Evolutionary conservation across 2,888 invertebrate species (phyloP).

Genomic region (Tachystola acroxantha): DNA sequence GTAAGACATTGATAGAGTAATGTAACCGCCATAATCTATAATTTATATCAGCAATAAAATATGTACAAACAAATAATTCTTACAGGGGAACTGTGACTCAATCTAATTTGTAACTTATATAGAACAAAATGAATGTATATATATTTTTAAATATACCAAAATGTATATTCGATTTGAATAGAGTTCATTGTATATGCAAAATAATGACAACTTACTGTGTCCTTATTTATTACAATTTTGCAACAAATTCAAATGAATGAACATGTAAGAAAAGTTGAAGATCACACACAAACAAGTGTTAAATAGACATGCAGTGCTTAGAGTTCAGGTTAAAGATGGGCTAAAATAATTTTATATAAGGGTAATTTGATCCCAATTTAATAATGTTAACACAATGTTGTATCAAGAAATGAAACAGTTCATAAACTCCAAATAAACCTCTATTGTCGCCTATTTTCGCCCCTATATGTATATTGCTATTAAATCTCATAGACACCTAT

Average conservation of each 20-base stretch:
- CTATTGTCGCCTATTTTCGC: conserved; percentile 9
- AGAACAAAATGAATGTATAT: too few species aligned
- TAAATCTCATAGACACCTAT: conserved; percentile 19
- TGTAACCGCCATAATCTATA: conserved; percentile 68
- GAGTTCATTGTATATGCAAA: too few species aligned
- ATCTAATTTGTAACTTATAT: conserved; percentile 10
- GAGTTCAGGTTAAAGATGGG: conserved; percentile 5
- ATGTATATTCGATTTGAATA: too few species aligned
- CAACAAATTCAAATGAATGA: background rate
- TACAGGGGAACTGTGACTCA: conserved; percentile 70
- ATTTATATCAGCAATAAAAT: conserved; percentile 13
- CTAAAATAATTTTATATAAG: background rate
- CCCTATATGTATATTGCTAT: conserved; percentile 13
- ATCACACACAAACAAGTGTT: conserved; percentile 50
- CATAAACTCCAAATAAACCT: background rate
- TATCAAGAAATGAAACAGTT: too few species aligned
- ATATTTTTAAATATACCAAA: too few species aligned
- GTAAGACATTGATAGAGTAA: conserved; percentile 60
- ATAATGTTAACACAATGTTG: conserved; percentile 7
- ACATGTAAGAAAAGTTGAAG: conserved; percentile 28
- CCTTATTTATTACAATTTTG: conserved; percentile 5
- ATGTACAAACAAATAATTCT: conserved; percentile 33
- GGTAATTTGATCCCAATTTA: conserved; percentile 9
- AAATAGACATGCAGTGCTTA: conserved; percentile 35
- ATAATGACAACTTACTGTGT: too few species aligned